Evolutionary conservation across 2,113 vertebrate genomes (phyloP).

Genomic region (Anguilla japonica): DNA sequence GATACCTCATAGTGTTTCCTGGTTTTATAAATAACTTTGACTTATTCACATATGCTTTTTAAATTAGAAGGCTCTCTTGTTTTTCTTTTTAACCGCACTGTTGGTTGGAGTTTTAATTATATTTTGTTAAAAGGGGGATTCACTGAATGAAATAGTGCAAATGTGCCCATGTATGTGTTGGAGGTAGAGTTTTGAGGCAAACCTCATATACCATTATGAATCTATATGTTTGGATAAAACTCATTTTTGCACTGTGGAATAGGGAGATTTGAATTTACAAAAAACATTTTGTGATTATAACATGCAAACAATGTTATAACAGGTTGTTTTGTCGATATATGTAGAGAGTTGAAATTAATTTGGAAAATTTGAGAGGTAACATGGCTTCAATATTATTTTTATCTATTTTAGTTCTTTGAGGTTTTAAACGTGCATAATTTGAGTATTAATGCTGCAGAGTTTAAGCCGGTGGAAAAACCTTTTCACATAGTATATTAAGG

Average conservation of each 20-base stretch:
- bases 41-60: slow-evolving; percentile 56
- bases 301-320: neutral
- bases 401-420: neutral
- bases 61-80: slow-evolving; percentile 42
- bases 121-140: slow-evolving; percentile 39
- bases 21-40: slow-evolving; percentile 45
- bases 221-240: neutral
- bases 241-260: neutral
- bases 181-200: slow-evolving; percentile 20
- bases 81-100: slow-evolving; percentile 30
- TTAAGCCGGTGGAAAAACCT: neutral
- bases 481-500: neutral
- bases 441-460: neutral
- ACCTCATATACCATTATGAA: neutral
- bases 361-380: no score
- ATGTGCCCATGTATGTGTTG: slow-evolving; percentile 24
- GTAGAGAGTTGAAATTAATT: no score
- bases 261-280: neutral
- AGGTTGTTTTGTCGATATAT: neutral
- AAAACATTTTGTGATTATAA: neutral
- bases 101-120: slow-evolving; percentile 20
- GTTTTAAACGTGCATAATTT: neutral
- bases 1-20: slow-evolving; percentile 61
- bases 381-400: no score
- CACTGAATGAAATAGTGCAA: neutral